Conservation (phyloP, 1,140 invertebrate species). For the Andricus grossulariae region DNA sequence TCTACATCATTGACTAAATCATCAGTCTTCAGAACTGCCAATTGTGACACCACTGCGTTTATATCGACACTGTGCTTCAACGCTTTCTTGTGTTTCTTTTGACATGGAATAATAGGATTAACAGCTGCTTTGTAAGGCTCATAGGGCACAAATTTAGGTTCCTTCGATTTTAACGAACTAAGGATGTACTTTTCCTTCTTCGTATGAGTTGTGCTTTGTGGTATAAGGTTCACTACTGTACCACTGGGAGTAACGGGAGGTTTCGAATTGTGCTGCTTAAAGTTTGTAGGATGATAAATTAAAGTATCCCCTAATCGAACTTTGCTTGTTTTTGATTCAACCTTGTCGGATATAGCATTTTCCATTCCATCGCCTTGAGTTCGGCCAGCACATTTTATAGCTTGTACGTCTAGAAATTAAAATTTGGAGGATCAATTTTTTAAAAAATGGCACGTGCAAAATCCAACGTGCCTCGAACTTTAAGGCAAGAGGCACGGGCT, state of each 20-base stretch:
- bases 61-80: conserved; percentile 83
- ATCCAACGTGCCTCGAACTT: too few species aligned
- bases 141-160: conserved; percentile 91
- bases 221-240: conserved; percentile 72
- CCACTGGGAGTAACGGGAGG: conserved; percentile 72
- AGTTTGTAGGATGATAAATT: conserved; percentile 74
- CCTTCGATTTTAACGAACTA: conserved; percentile 79
- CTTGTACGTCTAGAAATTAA: conserved; percentile 52
- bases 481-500: too few species aligned
- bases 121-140: conserved; percentile 92
- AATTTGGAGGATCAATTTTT: neutral
- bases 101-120: conserved; percentile 82
- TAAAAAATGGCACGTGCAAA: neutral
- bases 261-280: conserved; percentile 66
- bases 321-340: conserved; percentile 58
- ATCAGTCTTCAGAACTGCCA: conserved; percentile 79
- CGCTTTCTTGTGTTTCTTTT: conserved; percentile 74
- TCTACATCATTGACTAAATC: conserved; percentile 67
- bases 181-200: conserved; percentile 70
- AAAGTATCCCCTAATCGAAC: conserved; percentile 68
- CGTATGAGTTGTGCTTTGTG: conserved; percentile 63
- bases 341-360: conserved; percentile 58
- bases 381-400: conserved; percentile 62
- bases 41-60: conserved; percentile 81
- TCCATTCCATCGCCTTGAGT: conserved; percentile 79